phyloP scores from a whole-genome alignment of 2,888 invertebrate species.

The Apamea sordens region DNA sequence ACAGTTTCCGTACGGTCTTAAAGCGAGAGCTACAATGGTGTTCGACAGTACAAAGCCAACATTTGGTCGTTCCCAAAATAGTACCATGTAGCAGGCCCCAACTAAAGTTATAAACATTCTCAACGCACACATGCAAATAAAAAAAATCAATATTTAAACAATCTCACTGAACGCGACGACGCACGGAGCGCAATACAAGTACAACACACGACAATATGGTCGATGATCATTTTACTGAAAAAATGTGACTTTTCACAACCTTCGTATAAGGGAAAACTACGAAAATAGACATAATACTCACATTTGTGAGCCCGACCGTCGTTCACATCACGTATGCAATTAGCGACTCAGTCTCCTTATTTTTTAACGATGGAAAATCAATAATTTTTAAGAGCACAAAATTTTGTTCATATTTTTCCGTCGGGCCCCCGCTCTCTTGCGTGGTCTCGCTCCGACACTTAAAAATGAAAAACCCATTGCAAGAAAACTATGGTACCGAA shows the following conservation, averaged over 20 bases:
- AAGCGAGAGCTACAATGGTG: slow-evolving; percentile 72
- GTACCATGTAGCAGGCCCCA: slow-evolving; percentile 85
- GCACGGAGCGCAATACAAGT: slow-evolving; percentile 54
- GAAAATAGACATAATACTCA: slow-evolving; percentile 82
- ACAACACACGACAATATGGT: slow-evolving; percentile 77
- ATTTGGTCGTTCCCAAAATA: slow-evolving; percentile 89
- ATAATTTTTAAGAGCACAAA: slow-evolving; percentile 89
- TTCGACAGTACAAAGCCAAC: slow-evolving; percentile 83
- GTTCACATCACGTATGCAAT: slow-evolving; percentile 84
- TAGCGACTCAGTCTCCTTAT: slow-evolving; percentile 75
- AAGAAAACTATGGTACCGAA: slow-evolving; percentile 85
- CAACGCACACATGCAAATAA: slow-evolving; percentile 78
- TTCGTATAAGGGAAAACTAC: slow-evolving; percentile 81
- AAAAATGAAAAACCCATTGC: slow-evolving; percentile 89
- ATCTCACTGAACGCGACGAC: slow-evolving; percentile 62
- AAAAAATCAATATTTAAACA: slow-evolving; percentile 87
- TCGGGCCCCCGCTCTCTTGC: slow-evolving; percentile 81
- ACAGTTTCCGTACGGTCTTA: slow-evolving; percentile 59
- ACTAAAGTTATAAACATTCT: slow-evolving; percentile 88
- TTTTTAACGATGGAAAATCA: slow-evolving; percentile 89
- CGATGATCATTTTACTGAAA: slow-evolving; percentile 82
- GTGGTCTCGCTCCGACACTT: slow-evolving; percentile 83
- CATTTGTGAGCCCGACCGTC: slow-evolving; percentile 74
- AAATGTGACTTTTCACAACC: slow-evolving; percentile 86
- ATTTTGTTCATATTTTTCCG: slow-evolving; percentile 89